Percentiles rank a stretch among this genome's conserved stretches.
Evolutionary conservation across 1,140 invertebrate genomes (phyloP).

Genomic region (Diabrotica undecimpunctata): DNA sequence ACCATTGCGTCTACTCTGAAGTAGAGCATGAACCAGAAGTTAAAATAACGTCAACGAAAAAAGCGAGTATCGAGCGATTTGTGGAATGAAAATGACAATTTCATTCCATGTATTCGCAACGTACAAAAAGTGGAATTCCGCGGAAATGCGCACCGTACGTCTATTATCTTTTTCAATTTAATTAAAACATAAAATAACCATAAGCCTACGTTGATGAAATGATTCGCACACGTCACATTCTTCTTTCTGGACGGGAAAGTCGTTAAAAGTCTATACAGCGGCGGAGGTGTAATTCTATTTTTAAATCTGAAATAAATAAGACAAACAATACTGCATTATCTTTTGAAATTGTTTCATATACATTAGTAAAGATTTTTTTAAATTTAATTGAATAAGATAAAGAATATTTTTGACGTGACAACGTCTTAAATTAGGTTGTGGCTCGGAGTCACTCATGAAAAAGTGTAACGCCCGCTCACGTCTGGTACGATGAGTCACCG

Average conservation of each 20-base stretch:
- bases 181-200: conserved; percentile 40
- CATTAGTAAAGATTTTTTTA: no score
- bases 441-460: no score
- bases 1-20: conserved; percentile 4
- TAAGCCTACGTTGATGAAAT: conserved; percentile 33
- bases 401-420: no score
- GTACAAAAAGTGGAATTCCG: conserved; percentile 30
- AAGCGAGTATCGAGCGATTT: conserved; percentile 25
- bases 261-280: conserved; percentile 7
- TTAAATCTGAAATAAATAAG: no score
- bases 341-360: no score
- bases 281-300: no score
- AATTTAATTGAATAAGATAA: no score
- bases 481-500: no score
- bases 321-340: no score
- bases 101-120: conserved; percentile 30
- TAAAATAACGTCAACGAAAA: conserved; percentile 17
- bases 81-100: conserved; percentile 38
- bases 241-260: conserved; percentile 15
- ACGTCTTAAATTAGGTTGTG: no score
- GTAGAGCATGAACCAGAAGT: conserved; percentile 12
- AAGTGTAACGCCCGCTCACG: no score
- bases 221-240: conserved; percentile 25
- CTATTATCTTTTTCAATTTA: conserved; percentile 38
- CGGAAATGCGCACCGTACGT: conserved; percentile 24